Evolutionary conservation across 2,888 invertebrate genomes (phyloP).

Genomic region (Pachydiplax longipennis): DNA sequence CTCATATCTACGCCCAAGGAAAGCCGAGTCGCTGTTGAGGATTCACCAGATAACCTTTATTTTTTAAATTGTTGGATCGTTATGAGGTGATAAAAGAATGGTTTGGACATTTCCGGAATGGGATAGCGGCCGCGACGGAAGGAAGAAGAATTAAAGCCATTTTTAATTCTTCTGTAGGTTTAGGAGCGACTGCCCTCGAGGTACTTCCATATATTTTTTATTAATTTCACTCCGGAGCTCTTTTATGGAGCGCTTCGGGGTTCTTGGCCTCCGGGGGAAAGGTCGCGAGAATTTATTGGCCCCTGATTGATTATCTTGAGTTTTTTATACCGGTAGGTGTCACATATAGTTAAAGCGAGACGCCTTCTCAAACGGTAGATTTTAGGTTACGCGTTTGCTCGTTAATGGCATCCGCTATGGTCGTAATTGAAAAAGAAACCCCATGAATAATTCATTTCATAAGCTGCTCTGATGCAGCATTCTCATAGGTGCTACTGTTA

Average conservation of each 20-base stretch:
- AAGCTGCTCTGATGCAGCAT: not conserved
- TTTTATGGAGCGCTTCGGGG: not conserved
- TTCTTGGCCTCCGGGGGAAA: not conserved
- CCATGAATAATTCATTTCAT: not conserved
- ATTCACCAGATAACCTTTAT: constrained; percentile 9
- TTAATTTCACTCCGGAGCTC: too few relatives aligned
- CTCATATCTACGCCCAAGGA: not conserved
- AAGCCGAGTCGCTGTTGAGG: not conserved
- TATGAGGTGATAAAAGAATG: constrained; percentile 28
- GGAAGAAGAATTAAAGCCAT: not conserved
- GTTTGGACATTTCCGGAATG: constrained; percentile 28
- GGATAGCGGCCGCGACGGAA: not conserved
- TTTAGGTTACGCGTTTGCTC: not conserved
- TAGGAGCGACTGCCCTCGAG: not conserved
- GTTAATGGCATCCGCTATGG: not conserved
- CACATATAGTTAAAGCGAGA: constrained; percentile 2
- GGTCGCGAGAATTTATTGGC: not conserved
- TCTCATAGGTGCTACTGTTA: too few relatives aligned
- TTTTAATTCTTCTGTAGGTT: not conserved
- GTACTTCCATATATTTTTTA: not conserved
- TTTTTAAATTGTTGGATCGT: constrained; percentile 37
- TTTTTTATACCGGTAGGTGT: not conserved
- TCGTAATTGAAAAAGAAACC: not conserved
- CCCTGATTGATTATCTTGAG: constrained; percentile 1
- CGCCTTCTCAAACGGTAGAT: not conserved